Evolutionary conservation across 2,797 vertebrate species (phyloP), one percentile per base, ranked within the genome.

Genomic region (Poecilia picta): DNA sequence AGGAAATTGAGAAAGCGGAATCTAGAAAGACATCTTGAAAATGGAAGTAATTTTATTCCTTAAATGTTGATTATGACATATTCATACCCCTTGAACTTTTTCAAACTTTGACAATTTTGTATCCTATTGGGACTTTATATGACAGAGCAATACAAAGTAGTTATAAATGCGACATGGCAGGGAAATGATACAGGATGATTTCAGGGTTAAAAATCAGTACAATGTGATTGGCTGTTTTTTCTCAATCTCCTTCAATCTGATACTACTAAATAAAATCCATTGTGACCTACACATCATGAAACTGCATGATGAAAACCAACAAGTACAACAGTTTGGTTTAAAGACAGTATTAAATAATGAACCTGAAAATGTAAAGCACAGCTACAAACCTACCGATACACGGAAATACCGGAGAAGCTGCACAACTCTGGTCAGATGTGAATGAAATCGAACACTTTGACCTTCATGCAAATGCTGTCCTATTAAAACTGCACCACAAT

Each of bases 1-100:
- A 10, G n/a, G 66, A 83, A 78, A 86, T 80, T 66, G 45, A 39
- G 4, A 49, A 80, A 51, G n/a, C 13, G 8, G 15, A 73, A n/a
- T 74, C 33, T 73, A 73, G 45, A 57, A 72, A 28, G 82, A 88
- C 70, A 81, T 80, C 77, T 83, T 82, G 75, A 66, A 72, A 20
- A 76, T 47, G 62, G 74, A 66, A 66, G 31, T 12, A 36, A 47
- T 46, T 33, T 64, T 25, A 23, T 62, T 31, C 18, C 45, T 36
- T 11, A 33, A 73, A 49, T 31, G 8, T 53, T 51, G 13, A 57
- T 57, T 57, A 15, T 10, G 55, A 64, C 10, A 41, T 43, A 15
- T n/a, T 70, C 23, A 13, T 7, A 43, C 36, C 11, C 20, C 64
- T 68, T 68, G 8, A 25, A 15, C 5, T 25, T 64, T 64, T 36